Evolutionary conservation across 2,888 invertebrate species (phyloP).

Genomic region (Busseola fusca): DNA sequence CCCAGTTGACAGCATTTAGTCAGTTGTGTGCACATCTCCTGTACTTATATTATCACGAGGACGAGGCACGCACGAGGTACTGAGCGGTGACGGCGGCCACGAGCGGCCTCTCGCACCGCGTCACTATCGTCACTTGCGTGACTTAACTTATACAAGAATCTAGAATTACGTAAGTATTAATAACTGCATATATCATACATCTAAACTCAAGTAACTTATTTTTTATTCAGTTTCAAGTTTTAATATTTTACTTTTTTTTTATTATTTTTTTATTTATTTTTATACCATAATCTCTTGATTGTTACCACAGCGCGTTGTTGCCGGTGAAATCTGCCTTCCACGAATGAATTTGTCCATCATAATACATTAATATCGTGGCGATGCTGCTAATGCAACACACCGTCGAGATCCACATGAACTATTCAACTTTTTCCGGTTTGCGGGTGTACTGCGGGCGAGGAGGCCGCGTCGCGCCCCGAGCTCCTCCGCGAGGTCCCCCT

Average conservation of each 20-base stretch:
- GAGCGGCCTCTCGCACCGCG: constrained; percentile 67
- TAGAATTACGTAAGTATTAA: constrained; percentile 88
- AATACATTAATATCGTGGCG: constrained; percentile 64
- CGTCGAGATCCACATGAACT: constrained; percentile 64
- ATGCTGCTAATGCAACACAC: constrained; percentile 64
- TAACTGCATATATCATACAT: constrained; percentile 89
- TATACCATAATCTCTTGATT: constrained; percentile 90
- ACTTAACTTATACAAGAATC: constrained; percentile 84
- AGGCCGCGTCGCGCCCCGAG: constrained; percentile 70
- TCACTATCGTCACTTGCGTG: constrained; percentile 70
- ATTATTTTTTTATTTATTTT: constrained; percentile 80
- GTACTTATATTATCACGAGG: constrained; percentile 85
- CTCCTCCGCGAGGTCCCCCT: constrained; percentile 79
- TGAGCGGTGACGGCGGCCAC: constrained; percentile 61
- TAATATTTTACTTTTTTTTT: constrained; percentile 90
- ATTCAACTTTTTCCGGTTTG: constrained; percentile 81
- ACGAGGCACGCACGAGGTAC: constrained; percentile 78
- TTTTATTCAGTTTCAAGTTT: constrained; percentile 88
- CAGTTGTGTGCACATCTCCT: constrained; percentile 80
- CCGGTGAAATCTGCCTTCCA: constrained; percentile 92
- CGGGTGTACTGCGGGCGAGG: constrained; percentile 78
- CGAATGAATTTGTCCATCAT: constrained; percentile 87
- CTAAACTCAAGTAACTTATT: constrained; percentile 88
- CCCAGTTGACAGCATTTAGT: constrained; percentile 70
- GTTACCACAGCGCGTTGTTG: constrained; percentile 90